Base-by-base conservation (phyloP, 2,888 invertebrate species). In the Xestia xanthographa region DNA sequence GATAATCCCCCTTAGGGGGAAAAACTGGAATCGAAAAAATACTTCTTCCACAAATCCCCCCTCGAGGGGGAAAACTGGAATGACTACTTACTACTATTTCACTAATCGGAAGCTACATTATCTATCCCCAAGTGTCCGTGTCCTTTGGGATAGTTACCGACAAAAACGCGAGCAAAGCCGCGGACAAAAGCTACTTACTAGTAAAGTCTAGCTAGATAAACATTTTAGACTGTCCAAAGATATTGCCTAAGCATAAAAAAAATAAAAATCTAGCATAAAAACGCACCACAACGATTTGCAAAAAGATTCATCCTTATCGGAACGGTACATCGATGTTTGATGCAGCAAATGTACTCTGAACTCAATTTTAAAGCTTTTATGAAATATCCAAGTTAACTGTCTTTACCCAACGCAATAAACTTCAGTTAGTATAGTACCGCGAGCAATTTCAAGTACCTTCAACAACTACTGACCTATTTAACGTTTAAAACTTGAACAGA, bases 391-490 rank as follows among this genome's bases (percentile, higher is more conserved):
- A 72, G 58, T 66, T 56, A 48, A 72, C 38, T 5, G 50, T 70
- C 29, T 26, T 56, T 45, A 58, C 50, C 22, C 58, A 77, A 60
- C 29, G 20, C 50, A 73, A 81, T 77, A 77, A 72, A 73, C 34
- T 66, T 66, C 38, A 58, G 34, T 69, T 43, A 29, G 29, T 48
- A 56, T 67, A 67, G 14, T n/a, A 76, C 67, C 50, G 38, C 67
- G 34, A 66, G 77, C 38, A 50, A 62, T 66, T 72, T 43, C 43
- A 66, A 67, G 68, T 60, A 56, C 45, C 41, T 14, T 66, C 48
- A 45, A 72, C 56, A 41, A 45, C 65, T 50, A 79, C 68, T 69
- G 43, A 66, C 71, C 68, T 69, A 83, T 68, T 83, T 56, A 53
- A 38, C 45, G 48, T 26, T 56, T 58, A 38, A 65, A 72, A 53